Evolutionary conservation across 2,888 invertebrate genomes (phyloP).

Genomic region (Leucophora obtusa): DNA sequence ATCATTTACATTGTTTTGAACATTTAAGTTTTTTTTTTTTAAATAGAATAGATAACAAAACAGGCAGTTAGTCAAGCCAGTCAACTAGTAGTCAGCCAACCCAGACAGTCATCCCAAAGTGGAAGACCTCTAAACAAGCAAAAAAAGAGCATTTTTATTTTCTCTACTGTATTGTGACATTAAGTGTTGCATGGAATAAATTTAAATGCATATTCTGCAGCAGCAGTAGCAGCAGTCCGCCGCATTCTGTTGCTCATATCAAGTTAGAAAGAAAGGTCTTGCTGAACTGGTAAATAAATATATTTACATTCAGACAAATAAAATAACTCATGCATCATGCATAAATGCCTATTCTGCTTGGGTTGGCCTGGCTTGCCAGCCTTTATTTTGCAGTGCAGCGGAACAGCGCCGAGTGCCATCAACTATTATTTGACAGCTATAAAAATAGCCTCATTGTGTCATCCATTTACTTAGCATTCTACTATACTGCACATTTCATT

Average conservation of each 20-base stretch:
- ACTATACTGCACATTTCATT: constrained; percentile 50
- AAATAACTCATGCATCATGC: constrained; percentile 59
- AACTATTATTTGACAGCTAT: constrained; percentile 65
- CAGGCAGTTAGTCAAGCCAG: constrained; percentile 16
- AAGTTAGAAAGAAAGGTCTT: constrained; percentile 48
- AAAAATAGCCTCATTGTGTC: constrained; percentile 65
- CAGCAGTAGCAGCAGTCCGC: constrained; percentile 4
- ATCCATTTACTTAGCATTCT: constrained; percentile 61
- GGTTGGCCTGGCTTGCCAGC: constrained; percentile 9
- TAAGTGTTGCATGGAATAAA: constrained; percentile 61
- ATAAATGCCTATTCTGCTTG: constrained; percentile 32
- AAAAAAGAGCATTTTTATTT: constrained; percentile 12
- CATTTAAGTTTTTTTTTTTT: neutral
- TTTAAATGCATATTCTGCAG: constrained; percentile 51
- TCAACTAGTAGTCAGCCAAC: constrained; percentile 29
- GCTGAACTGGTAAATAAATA: constrained; percentile 15
- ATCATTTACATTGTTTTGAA: neutral
- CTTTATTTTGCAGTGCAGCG: constrained; percentile 41
- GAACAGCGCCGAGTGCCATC: constrained; percentile 42
- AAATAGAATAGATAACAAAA: neutral
- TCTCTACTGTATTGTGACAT: constrained; percentile 44
- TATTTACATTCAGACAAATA: constrained; percentile 23
- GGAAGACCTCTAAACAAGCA: constrained; percentile 13
- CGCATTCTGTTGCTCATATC: constrained; percentile 42
- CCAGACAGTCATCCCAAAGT: constrained; percentile 22